Evolutionary conservation across 2,113 vertebrate genomes (phyloP).

Genomic region (Pogonocichla stellata): DNA sequence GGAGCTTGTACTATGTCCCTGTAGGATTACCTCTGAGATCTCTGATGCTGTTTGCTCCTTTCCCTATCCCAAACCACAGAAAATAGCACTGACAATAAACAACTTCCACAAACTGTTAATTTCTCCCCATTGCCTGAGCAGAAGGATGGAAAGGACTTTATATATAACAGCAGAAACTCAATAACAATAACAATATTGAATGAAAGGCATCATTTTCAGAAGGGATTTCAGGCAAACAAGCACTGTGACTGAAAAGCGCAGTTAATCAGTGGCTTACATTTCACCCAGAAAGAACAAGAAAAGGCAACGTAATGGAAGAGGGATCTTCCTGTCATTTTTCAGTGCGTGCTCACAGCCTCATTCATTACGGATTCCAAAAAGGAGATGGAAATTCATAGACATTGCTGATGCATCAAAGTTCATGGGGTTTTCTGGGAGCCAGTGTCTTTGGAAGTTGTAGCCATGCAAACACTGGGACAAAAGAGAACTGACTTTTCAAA

Average conservation of each 20-base stretch:
- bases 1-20: neutral
- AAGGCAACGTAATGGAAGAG: neutral
- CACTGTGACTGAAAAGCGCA: rapidly evolving
- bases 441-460: neutral
- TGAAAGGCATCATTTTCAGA: neutral
- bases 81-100: neutral
- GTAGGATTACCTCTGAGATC: neutral
- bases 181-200: neutral
- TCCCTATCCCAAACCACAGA: neutral
- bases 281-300: neutral
- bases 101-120: neutral
- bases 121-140: neutral
- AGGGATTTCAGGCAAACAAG: neutral
- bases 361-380: neutral
- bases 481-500: neutral
- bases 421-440: neutral
- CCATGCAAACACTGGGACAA: neutral
- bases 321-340: neutral
- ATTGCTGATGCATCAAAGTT: neutral
- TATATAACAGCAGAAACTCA: neutral
- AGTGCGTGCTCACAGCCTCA: neutral
- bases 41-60: neutral
- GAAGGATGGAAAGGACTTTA: neutral
- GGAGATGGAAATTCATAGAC: neutral
- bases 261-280: neutral